A percentile compares a stretch with the other conserved stretches of the same genome.
phyloP scores from a whole-genome alignment of 2,113 vertebrate genomes.

The Meriones unguiculatus region DNA sequence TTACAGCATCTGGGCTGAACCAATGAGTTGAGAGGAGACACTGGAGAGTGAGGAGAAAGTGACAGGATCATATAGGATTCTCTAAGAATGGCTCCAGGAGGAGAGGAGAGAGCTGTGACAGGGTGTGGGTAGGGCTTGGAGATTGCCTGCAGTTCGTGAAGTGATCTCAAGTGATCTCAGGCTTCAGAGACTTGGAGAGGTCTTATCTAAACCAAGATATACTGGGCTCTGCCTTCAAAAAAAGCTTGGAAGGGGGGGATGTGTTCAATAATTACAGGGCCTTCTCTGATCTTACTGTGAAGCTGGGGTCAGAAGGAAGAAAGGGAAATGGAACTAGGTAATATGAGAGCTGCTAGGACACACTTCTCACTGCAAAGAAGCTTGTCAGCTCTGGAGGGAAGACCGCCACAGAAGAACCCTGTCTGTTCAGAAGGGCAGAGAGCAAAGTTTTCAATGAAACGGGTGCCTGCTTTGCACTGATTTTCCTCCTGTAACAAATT shows the following conservation, averaged over 20 bases:
- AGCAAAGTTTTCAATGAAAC: too few relatives aligned
- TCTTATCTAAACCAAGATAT: background rate
- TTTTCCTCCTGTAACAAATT: background rate
- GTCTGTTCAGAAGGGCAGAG: background rate
- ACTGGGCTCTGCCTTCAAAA: background rate
- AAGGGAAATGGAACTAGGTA: background rate
- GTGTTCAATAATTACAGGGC: background rate
- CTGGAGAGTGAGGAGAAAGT: background rate
- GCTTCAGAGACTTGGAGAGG: background rate
- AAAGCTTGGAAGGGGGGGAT: accelerated
- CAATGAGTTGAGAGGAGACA: background rate
- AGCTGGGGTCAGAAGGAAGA: background rate
- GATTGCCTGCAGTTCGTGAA: background rate
- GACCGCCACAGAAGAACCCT: background rate
- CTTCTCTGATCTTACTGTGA: background rate
- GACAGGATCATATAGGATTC: background rate
- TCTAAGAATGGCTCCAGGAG: background rate
- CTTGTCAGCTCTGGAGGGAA: background rate
- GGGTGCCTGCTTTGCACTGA: background rate
- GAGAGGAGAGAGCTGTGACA: background rate
- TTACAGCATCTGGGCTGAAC: background rate
- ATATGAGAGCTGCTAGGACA: background rate
- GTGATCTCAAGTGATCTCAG: background rate
- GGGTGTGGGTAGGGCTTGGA: background rate
- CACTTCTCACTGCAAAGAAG: background rate